Evolutionary conservation across 2,113 vertebrate genomes (phyloP).

Genomic region (Tupaia chinensis): DNA sequence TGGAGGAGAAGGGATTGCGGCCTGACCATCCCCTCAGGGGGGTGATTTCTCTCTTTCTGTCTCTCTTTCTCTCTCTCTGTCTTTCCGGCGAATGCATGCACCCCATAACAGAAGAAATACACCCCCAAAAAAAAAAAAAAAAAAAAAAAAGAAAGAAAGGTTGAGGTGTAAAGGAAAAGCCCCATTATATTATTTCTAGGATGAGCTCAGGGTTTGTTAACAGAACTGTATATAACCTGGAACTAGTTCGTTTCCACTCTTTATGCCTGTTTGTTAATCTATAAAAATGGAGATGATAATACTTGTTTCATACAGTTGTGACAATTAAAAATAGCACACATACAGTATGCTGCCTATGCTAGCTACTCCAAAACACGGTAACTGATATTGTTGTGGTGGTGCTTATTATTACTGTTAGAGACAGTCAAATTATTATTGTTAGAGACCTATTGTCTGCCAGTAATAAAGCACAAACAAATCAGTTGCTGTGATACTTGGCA

Average conservation of each 20-base stretch:
- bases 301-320: background rate
- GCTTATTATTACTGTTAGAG: slow-evolving; percentile 11
- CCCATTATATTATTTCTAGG: background rate
- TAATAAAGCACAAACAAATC: slow-evolving; percentile 28
- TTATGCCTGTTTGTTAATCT: background rate
- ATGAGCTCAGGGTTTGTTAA: background rate
- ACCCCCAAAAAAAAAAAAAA: too few relatives aligned
- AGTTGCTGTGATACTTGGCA: slow-evolving; percentile 1
- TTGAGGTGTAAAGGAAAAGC: background rate
- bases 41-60: too few relatives aligned
- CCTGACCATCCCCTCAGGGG: too few relatives aligned
- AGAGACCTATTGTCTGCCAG: background rate
- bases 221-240: background rate
- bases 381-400: background rate
- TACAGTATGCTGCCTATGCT: background rate
- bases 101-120: too few relatives aligned
- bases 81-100: too few relatives aligned
- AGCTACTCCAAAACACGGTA: slow-evolving; percentile 4
- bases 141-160: background rate
- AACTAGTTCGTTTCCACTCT: background rate
- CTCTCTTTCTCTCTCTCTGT: too few relatives aligned
- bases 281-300: background rate
- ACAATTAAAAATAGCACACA: background rate
- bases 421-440: background rate
- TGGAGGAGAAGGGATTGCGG: too few relatives aligned